Percentiles rank a stretch among this genome's conserved stretches.
Evolutionary conservation across 2,113 vertebrate genomes (phyloP).

Genomic region (Nycticryphes semicollaris): DNA sequence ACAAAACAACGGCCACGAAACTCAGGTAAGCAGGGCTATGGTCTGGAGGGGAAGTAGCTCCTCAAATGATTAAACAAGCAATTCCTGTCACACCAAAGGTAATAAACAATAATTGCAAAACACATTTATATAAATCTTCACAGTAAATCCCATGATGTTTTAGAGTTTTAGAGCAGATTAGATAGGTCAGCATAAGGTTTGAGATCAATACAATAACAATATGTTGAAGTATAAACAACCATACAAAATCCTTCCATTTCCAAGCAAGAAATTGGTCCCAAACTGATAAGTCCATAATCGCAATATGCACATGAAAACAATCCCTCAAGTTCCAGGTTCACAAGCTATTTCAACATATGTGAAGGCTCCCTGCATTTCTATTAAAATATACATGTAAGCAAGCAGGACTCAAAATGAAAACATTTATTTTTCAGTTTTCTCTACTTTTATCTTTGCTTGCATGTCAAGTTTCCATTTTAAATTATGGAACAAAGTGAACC

Average conservation of each 20-base stretch:
- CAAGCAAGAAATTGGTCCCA: neutral
- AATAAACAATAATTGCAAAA: neutral
- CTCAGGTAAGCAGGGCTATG: neutral
- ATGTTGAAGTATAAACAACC: neutral
- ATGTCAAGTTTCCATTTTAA: neutral
- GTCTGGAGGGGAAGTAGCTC: neutral
- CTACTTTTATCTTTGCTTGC: neutral
- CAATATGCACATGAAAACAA: neutral
- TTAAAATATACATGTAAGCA: neutral
- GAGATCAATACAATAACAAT: constrained; percentile 12
- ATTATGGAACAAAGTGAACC: fast-evolving
- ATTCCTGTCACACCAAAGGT: neutral
- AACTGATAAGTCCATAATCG: neutral
- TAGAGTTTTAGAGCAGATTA: neutral
- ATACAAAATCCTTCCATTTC: neutral
- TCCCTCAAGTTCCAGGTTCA: neutral
- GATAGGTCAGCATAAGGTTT: neutral
- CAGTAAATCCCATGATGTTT: neutral
- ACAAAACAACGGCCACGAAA: neutral
- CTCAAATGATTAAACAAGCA: neutral
- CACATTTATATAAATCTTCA: neutral
- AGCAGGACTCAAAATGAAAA: neutral
- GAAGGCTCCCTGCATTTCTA: neutral
- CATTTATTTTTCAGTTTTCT: neutral
- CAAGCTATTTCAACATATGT: neutral